A percentile compares a stretch with the other conserved stretches of the same genome.
Evolutionary conservation across 1,140 invertebrate species (phyloP).

Genomic region (Lysiphlebus fabarum): DNA sequence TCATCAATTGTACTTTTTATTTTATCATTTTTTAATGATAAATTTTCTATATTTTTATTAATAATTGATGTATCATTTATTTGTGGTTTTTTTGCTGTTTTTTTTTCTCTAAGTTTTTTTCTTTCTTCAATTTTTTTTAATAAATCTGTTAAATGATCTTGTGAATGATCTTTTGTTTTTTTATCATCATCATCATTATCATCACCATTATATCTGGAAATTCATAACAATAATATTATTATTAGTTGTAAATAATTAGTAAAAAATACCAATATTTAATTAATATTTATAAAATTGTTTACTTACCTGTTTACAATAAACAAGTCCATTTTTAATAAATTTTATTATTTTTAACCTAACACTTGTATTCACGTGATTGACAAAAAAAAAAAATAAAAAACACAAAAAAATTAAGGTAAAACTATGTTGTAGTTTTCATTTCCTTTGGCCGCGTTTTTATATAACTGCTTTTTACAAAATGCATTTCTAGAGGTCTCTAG

Average conservation of each 20-base stretch:
- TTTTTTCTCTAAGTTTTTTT: conserved; percentile 48
- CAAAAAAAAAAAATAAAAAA: no score
- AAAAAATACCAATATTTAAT: no score
- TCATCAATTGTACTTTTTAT: no score
- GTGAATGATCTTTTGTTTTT: conserved; percentile 34
- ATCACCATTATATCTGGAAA: conserved; percentile 49
- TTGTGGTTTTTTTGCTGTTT: conserved; percentile 30
- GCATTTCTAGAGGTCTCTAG: no score
- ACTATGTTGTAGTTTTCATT: no score
- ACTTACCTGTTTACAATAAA: conserved; percentile 56
- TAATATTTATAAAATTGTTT: no score
- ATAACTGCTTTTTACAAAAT: no score
- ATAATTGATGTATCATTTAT: background rate
- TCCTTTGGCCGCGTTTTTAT: no score
- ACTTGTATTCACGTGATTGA: no score
- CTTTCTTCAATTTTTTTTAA: conserved; percentile 60
- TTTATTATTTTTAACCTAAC: no score
- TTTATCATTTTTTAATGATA: conserved; percentile 14
- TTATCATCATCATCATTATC: conserved; percentile 33
- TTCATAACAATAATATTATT: background rate
- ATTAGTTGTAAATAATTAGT: no score
- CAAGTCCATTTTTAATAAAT: conserved; percentile 47
- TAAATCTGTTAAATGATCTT: conserved; percentile 58
- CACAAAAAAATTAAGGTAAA: no score
- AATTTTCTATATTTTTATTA: conserved; percentile 22